These are phyloP conservation scores for Sciurus vulgaris DNA, from an alignment of 2,797 vertebrate genomes.

Conservation along the genomic window DNA sequence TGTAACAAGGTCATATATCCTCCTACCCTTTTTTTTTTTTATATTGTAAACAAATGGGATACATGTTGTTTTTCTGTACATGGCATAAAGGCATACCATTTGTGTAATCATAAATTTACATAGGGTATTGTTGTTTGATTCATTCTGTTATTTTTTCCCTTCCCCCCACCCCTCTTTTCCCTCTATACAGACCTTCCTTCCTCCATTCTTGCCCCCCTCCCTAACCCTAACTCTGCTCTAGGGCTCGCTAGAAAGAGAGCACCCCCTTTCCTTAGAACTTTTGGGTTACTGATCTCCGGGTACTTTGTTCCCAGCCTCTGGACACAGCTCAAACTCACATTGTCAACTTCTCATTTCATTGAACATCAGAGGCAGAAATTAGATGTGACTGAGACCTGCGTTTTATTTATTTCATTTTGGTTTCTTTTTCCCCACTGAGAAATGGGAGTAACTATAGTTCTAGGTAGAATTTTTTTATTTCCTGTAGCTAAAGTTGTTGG, in stretches of 20 bases:
- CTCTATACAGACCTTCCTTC: too few relatives aligned
- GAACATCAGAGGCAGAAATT: background rate
- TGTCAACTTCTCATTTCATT: background rate
- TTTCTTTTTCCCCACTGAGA: slow-evolving; percentile 12
- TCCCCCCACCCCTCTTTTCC: too few relatives aligned
- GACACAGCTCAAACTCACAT: background rate
- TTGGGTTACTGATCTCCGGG: background rate
- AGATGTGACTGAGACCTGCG: background rate
- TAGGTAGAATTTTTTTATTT: background rate
- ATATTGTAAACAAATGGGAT: too few relatives aligned
- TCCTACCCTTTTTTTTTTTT: background rate
- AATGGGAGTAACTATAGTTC: background rate
- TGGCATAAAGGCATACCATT: too few relatives aligned
- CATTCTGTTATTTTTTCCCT: too few relatives aligned
- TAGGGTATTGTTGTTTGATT: too few relatives aligned
- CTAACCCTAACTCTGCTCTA: too few relatives aligned
- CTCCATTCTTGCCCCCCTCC: too few relatives aligned
- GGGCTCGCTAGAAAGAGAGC: background rate
- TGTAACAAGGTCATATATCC: background rate
- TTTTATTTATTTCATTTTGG: background rate
- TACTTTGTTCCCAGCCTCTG: slow-evolving; percentile 17
- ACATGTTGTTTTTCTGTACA: too few relatives aligned
- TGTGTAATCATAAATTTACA: too few relatives aligned
- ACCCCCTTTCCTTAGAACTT: background rate
- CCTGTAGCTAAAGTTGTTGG: background rate